Base-by-base conservation (phyloP, 2,113 vertebrate genomes). In the Spermophilus dauricus region DNA sequence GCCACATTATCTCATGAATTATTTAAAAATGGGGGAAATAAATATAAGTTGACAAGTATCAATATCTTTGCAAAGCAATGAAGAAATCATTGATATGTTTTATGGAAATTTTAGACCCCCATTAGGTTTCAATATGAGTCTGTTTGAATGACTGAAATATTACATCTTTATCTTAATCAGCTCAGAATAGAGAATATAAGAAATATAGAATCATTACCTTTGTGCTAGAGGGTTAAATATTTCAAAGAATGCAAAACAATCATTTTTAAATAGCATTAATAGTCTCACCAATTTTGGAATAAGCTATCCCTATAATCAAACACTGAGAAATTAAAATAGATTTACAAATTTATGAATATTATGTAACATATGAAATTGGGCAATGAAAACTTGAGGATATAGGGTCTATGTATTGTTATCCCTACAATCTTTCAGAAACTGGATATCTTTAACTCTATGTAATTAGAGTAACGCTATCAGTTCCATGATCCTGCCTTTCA, bases 1-100 rank as follows among this genome's bases (percentile, higher is more conserved):
- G 6, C 4, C 34, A 65, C 37, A 37, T 37, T 37, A 3, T 24
- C 5, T 72, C 84, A 82, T 32, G 4, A 77, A 82, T 73, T 4
- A 65, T 69, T 89, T 91, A 22, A 93, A 18, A 72, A 65, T 83
- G 5, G 2, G 37, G 6, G 8, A 86, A 96, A 72, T 95, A 65
- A 72, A 80, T 72, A 10, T 37, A 81, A 51, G 16, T 28, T 83
- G 7, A 69, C 4, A 78, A 37, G 61, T 3, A 84, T 4, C 12
- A 82, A 37, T 78, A 65, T 1, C n/a, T 91, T 80, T 24, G 20
- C 78, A 37, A 93, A 56, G 0, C 2, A 45, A 30, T 28, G 5
- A 2, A 58, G 13, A 95, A 58, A 56, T 26, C 39, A 32, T 18
- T 17, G 10, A n/a, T 84, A 10, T 20, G 8, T 78, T 81, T 67